A percentile compares a stretch with the other conserved stretches of the same genome.
Conservation (phyloP, 53 echinoderm and acorn worm species). For the Apostichopus leukothele region DNA sequence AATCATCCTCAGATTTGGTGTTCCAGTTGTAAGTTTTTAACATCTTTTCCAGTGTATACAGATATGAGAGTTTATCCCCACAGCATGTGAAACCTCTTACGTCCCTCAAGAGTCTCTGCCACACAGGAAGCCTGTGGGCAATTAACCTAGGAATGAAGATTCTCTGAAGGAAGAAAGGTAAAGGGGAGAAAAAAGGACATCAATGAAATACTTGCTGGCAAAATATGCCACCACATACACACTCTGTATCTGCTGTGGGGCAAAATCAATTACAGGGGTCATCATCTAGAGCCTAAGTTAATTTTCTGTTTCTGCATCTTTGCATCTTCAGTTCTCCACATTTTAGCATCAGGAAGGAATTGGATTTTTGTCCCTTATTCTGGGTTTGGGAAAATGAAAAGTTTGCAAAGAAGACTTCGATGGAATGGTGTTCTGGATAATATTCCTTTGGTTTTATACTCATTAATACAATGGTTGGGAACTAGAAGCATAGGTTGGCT, state of each 20-base stretch:
- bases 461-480: no score
- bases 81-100: neutral
- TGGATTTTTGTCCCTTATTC: neutral
- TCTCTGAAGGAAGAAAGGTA: neutral
- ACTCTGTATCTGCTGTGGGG: conserved; percentile 15
- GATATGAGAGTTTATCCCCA: neutral
- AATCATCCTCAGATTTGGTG: neutral
- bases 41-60: neutral
- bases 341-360: conserved; percentile 12
- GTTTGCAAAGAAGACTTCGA: no score
- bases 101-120: conserved; percentile 9
- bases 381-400: no score
- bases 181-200: conserved; percentile 12
- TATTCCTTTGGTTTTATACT: no score
- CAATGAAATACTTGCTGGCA: conserved; percentile 16
- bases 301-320: conserved; percentile 37
- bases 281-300: conserved; percentile 19
- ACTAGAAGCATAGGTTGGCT: no score
- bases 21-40: neutral
- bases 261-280: conserved; percentile 47
- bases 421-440: no score
- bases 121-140: conserved; percentile 44
- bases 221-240: conserved; percentile 46
- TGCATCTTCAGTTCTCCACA: conserved; percentile 19
- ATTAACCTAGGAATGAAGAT: conserved; percentile 27